Evolutionary conservation across 2,888 invertebrate genomes (phyloP).

Genomic region (Pandemis cinnamomeana): DNA sequence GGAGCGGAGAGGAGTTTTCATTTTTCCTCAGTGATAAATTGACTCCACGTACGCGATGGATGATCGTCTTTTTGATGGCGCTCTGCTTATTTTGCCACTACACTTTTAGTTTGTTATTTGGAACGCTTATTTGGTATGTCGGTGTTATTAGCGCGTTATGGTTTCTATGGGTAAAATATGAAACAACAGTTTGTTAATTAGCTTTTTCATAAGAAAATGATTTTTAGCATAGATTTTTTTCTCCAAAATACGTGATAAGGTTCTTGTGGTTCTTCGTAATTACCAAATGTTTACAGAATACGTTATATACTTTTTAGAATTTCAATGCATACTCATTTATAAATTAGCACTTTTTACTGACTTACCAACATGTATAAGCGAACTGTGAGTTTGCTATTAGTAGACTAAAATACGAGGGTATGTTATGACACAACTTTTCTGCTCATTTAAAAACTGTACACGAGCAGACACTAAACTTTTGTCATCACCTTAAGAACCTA

Average conservation of each 20-base stretch:
- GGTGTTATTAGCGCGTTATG: background rate
- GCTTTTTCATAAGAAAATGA: too few relatives aligned
- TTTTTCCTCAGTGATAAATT: slow-evolving; percentile 81
- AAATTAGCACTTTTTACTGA: too few relatives aligned
- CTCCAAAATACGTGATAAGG: too few relatives aligned
- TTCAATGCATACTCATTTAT: too few relatives aligned
- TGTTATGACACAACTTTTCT: background rate
- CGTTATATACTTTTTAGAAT: too few relatives aligned
- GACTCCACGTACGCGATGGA: slow-evolving; percentile 78
- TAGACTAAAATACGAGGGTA: too few relatives aligned
- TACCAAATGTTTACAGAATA: too few relatives aligned
- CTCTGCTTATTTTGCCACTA: slow-evolving; percentile 59
- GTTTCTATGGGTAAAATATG: background rate
- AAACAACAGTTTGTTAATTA: too few relatives aligned
- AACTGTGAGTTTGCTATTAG: too few relatives aligned
- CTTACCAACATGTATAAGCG: too few relatives aligned
- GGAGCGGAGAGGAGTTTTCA: slow-evolving; percentile 76
- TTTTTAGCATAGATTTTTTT: too few relatives aligned
- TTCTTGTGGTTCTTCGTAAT: too few relatives aligned
- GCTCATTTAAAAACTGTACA: background rate
- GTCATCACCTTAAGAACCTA: slow-evolving; percentile 37
- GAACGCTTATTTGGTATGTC: background rate
- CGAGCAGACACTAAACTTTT: slow-evolving; percentile 31
- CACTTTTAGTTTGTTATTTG: slow-evolving; percentile 51
- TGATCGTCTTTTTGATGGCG: slow-evolving; percentile 72